Conservation (phyloP, 2,888 invertebrate species). For the Amiota mariae region DNA sequence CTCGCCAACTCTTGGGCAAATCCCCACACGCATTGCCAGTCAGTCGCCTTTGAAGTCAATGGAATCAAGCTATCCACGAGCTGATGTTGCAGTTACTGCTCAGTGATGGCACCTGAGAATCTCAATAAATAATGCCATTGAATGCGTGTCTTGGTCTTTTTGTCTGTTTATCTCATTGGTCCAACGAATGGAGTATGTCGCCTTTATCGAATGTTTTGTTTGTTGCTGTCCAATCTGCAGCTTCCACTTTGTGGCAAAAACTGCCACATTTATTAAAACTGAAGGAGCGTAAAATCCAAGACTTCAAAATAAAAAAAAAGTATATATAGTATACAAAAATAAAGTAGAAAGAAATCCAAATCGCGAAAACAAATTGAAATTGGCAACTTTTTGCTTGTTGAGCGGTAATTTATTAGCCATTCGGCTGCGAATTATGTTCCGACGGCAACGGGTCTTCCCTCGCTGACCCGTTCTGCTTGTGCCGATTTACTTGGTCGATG, state of each 20-base stretch:
- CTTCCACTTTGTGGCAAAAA: slow-evolving; percentile 14
- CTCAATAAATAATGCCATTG: slow-evolving; percentile 58
- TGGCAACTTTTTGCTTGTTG: slow-evolving; percentile 68
- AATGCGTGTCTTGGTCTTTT: slow-evolving; percentile 14
- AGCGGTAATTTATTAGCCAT: slow-evolving; percentile 68
- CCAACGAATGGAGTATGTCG: no score
- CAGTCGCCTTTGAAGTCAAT: no score
- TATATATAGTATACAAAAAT: not conserved
- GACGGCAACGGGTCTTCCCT: not conserved
- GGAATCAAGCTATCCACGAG: no score
- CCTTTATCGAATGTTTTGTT: slow-evolving; percentile 9
- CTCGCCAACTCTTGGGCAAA: no score
- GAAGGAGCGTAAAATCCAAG: not conserved
- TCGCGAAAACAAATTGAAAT: slow-evolving; percentile 68
- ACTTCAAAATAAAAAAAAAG: not conserved
- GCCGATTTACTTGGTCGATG: not conserved
- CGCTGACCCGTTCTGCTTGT: not conserved
- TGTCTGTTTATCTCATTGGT: not conserved
- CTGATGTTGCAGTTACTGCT: not conserved
- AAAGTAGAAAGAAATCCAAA: slow-evolving; percentile 9
- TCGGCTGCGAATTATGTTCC: slow-evolving; percentile 41
- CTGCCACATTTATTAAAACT: slow-evolving; percentile 25
- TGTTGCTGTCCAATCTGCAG: slow-evolving; percentile 22
- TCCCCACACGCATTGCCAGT: no score
- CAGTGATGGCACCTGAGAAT: slow-evolving; percentile 54